phyloP scores from a whole-genome alignment of 92 coral and sea anemone genomes.

The Ricordea florida region DNA sequence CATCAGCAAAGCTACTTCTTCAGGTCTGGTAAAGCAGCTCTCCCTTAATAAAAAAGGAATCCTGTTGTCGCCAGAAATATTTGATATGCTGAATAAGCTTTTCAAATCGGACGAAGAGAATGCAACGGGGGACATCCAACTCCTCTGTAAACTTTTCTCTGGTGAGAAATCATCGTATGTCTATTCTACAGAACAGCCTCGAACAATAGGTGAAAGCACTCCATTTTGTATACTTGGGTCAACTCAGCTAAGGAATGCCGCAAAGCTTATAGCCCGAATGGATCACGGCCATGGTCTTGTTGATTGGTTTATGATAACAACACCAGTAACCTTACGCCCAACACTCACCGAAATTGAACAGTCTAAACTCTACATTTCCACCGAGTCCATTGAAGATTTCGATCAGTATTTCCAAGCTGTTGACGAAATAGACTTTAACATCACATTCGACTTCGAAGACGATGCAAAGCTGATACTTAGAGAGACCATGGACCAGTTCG shows the following conservation, averaged over 20 bases:
- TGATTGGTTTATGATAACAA: slow-evolving; percentile 33
- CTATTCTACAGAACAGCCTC: slow-evolving; percentile 39
- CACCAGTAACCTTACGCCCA: slow-evolving; percentile 29
- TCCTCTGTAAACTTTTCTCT: slow-evolving; percentile 37
- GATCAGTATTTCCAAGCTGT: no score
- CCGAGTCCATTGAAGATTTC: background rate
- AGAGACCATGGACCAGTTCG: no score
- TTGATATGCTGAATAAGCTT: slow-evolving; percentile 28
- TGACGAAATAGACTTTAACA: no score
- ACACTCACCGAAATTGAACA: slow-evolving; percentile 19
- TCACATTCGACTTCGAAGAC: no score
- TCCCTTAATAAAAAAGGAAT: slow-evolving; percentile 13
- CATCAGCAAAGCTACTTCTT: slow-evolving; percentile 47
- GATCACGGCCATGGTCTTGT: slow-evolving; percentile 51
- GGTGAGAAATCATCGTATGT: slow-evolving; percentile 30
- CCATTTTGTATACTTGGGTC: slow-evolving; percentile 46
- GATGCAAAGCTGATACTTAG: no score
- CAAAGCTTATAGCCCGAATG: slow-evolving; percentile 6
- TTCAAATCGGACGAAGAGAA: slow-evolving; percentile 43
- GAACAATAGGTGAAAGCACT: slow-evolving; percentile 14
- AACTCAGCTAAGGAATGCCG: slow-evolving; percentile 27
- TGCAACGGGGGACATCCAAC: slow-evolving; percentile 23
- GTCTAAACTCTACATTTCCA: background rate
- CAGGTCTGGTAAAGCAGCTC: slow-evolving; percentile 24
- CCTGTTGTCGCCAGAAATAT: slow-evolving; percentile 27